phyloP scores from a whole-genome alignment of 2,888 invertebrate species.

The Scaptomyza parva region DNA sequence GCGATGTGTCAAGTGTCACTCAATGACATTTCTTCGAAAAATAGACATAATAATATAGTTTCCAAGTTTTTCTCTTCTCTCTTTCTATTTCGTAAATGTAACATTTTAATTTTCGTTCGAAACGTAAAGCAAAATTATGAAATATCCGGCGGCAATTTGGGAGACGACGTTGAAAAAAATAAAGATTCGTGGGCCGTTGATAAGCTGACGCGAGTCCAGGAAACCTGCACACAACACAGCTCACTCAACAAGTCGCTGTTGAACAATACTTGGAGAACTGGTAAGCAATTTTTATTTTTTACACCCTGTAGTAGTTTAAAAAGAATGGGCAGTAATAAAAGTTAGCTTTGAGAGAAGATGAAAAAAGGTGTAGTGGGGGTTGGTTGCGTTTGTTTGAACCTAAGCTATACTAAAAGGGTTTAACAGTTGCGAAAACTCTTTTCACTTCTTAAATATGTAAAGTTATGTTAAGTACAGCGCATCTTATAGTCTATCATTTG shows the following conservation, averaged over 20 bases:
- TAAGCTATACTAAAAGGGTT: no score
- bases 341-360: no score
- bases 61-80: slow-evolving; percentile 48
- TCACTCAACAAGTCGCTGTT: slow-evolving; percentile 23
- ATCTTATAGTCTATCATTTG: background rate
- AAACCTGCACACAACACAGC: slow-evolving; percentile 35
- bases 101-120: slow-evolving; percentile 69
- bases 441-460: no score
- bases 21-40: slow-evolving; percentile 63
- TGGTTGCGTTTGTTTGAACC: no score
- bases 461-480: background rate
- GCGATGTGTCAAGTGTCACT: slow-evolving; percentile 67
- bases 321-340: no score
- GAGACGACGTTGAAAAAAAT: background rate
- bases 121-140: slow-evolving; percentile 61
- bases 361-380: no score
- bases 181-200: slow-evolving; percentile 54
- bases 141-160: slow-evolving; percentile 70
- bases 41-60: slow-evolving; percentile 75
- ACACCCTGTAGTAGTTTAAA: slow-evolving; percentile 4
- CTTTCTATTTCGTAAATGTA: slow-evolving; percentile 69
- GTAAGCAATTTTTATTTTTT: background rate
- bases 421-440: no score
- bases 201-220: slow-evolving; percentile 41
- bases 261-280: background rate